Evolutionary conservation across 2,113 vertebrate species (phyloP), one percentile per base, ranked within the genome.

Genomic region (Apus apus): DNA sequence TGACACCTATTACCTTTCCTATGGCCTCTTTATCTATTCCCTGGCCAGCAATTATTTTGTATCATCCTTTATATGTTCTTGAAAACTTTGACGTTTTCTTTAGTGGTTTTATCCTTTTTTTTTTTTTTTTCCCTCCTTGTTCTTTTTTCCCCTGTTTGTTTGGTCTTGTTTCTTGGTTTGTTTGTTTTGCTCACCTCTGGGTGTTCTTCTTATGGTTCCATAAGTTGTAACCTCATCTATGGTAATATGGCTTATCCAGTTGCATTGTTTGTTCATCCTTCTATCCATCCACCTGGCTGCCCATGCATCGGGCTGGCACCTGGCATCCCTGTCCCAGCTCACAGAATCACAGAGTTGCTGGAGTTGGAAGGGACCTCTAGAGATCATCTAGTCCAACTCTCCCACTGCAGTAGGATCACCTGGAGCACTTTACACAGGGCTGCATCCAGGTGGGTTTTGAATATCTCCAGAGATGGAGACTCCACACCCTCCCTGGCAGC

Each of bases 1-100:
- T 0, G 4, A 4, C 11, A 80, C 9, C 27, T 4, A 0, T 48
- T 45, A 8, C 18, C 26, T 38, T 64, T 54, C 36, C 38, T 53
- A 2, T 21, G 58, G 7, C 11, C 32, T 74, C 25, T 54, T 53
- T 23, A 45, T 20, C 38, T 66, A 6, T 36, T 85, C 46, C 71
- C 64, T 61, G 9, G 13, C 3, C 51, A 70, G 25, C 27, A 73
- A 34, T 40, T 75, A 21, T 66, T 77, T 72, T 65, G 4, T 23
- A 27, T 27, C 29, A 89, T 60, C 38, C 34, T 61, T 48, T 29
- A 10, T n/a, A 23, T 51, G 84, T 83, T 81, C 12, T 58, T 83
- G 17, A 40, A 56, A 75, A 30, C 9, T 14, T 50, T 36, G 45
- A 76, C 13, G 40, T 85, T 75, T 60, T 51, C 3, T 40, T 78